Evolutionary conservation across 2,888 invertebrate species (phyloP).

Genomic region (Germaria angustata): DNA sequence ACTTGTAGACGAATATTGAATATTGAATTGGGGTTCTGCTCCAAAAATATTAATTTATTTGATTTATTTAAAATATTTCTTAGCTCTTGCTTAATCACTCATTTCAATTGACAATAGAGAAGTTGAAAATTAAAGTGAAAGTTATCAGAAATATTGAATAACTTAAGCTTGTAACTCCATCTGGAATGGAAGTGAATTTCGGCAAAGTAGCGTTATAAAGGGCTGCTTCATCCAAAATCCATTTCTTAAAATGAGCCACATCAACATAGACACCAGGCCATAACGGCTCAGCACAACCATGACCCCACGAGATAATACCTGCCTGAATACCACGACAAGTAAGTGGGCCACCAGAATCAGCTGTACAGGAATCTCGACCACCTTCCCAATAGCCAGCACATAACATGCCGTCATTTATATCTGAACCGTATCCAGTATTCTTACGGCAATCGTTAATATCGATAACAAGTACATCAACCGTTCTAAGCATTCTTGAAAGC

Average conservation of each 20-base stretch:
- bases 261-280: slow-evolving; percentile 89
- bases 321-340: slow-evolving; percentile 83
- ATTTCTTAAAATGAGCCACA: slow-evolving; percentile 78
- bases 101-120: slow-evolving; percentile 7
- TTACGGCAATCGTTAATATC: slow-evolving; percentile 73
- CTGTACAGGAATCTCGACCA: slow-evolving; percentile 89
- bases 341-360: slow-evolving; percentile 92
- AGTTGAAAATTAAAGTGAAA: slow-evolving; percentile 13
- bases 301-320: slow-evolving; percentile 92
- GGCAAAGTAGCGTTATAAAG: slow-evolving; percentile 35
- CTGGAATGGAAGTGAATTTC: not conserved
- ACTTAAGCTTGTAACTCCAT: slow-evolving; percentile 10
- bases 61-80: too few relatives aligned
- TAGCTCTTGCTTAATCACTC: too few relatives aligned
- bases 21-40: too few relatives aligned
- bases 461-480: too few relatives aligned
- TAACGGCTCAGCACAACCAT: slow-evolving; percentile 86
- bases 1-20: too few relatives aligned
- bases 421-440: slow-evolving; percentile 67
- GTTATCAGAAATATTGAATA: slow-evolving; percentile 27
- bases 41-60: too few relatives aligned
- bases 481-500: too few relatives aligned
- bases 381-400: slow-evolving; percentile 89
- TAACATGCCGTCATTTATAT: slow-evolving; percentile 84
- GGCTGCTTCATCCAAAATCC: slow-evolving; percentile 61